Evolutionary conservation across 1,140 invertebrate species (phyloP), one percentile per base, ranked within the genome.

Genomic region (Caerostris extrusa): DNA sequence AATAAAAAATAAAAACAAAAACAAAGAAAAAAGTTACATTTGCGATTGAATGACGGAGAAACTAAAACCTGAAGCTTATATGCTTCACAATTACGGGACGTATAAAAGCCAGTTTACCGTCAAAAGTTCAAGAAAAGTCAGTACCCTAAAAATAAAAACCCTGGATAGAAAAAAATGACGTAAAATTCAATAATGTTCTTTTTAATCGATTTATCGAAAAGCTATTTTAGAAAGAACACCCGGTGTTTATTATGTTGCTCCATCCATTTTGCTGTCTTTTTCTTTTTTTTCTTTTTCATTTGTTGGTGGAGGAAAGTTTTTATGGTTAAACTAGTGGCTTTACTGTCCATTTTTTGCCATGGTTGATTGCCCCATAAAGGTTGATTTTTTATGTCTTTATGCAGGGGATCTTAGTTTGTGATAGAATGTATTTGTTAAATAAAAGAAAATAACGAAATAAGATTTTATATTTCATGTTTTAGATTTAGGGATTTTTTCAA

Each of bases 151-250:
- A 85, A 85, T 12, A 58, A 85, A 85, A 85, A 85, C 14, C 17
- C 64, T 14, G 64, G 56, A 19, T 5, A 17, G 8, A n/a, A 85
- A 85, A 90, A 90, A 71, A 56, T 90, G 88, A 90, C 88, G 88
- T 56, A 77, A 71, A 71, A 77, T 90, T 90, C 88, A 57, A 90
- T 90, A 90, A 90, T 90, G 88, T 90, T 90, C 88, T 90, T 90
- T n/a, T 90, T 90, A 90, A 90, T 90, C 88, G 88, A 90, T 90
- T 90, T 90, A 90, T 77, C 88, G 88, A 71, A 77, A 67, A 57
- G 88, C 88, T 58, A 90, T 90, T 90, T 90, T 69, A 71, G 88
- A 77, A 90, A 69, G 88, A 77, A 90, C 88, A 90, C 67, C 67
- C 88, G 67, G 50, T 77, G 88, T 90, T 90, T 90, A 90, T 90